A percentile compares a stretch with the other conserved stretches of the same genome.
Conservation (phyloP, 2,113 vertebrate species). For the Boleophthalmus pectinirostris region DNA sequence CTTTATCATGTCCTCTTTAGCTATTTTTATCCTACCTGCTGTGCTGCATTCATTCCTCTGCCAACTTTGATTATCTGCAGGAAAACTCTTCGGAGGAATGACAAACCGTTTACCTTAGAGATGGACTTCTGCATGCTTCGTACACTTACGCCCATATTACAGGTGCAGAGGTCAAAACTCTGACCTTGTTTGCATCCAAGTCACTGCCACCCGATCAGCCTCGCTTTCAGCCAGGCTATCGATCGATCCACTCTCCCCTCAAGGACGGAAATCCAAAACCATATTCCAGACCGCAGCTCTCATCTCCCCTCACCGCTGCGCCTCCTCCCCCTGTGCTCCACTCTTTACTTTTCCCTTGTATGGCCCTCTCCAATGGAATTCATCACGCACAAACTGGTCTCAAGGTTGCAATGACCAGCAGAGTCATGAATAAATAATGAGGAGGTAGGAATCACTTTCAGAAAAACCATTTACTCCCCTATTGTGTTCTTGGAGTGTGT, state of each 20-base stretch:
- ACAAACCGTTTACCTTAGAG: conserved; percentile 6
- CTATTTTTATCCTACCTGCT: conserved; percentile 1
- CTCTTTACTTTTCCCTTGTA: conserved; percentile 60
- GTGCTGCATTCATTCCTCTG: conserved; percentile 5
- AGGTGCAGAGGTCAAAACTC: conserved; percentile 51
- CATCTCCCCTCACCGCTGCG: conserved; percentile 18
- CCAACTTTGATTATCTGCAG: conserved; percentile 14
- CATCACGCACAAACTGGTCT: conserved; percentile 45
- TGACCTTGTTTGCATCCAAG: conserved; percentile 78
- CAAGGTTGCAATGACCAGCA: conserved; percentile 83
- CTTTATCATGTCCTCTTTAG: conserved; percentile 7
- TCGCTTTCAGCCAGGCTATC: conserved; percentile 72
- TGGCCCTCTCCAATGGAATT: conserved; percentile 53
- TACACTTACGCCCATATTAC: conserved; percentile 11
- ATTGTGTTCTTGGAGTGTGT: conserved; percentile 73
- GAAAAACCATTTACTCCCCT: conserved; percentile 79
- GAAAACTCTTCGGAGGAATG: neutral
- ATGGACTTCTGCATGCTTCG: conserved; percentile 12
- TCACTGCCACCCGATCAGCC: conserved; percentile 75
- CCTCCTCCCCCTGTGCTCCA: conserved; percentile 32
- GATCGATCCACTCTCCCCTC: conserved; percentile 75
- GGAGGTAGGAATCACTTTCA: conserved; percentile 78
- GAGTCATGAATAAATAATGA: conserved; percentile 84
- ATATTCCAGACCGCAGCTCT: conserved; percentile 62
- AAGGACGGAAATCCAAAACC: conserved; percentile 78